Evolutionary conservation across 2,797 vertebrate genomes (phyloP), one percentile per base, ranked within the genome.

Genomic region (Myripristis jacobus): DNA sequence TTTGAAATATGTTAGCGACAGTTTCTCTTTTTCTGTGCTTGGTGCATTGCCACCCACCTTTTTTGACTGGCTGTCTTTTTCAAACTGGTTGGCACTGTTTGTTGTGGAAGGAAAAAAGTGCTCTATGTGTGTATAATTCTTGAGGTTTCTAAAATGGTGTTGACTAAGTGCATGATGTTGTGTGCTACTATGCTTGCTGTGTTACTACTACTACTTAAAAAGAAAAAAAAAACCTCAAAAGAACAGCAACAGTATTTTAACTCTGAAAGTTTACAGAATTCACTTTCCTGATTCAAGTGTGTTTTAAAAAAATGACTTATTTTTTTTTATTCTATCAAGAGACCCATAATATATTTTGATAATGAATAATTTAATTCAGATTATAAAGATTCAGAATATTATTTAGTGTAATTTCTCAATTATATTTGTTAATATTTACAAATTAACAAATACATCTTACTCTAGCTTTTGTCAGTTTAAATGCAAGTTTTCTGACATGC

Each of bases 91-190:
- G 90, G 85, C 81, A 89, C 90, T 94, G 10, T 60, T 36, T 73
- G 87, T 93, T 66, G 87, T 88, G 89, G 79, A 77, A 74, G 91
- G 85, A 70, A 9, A 69, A 36, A 82, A 66, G 51, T 73, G 48
- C 47, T 85, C 24, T 21, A 12, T 73, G 25, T 83, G 82, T 86
- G 61, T 86, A 77, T 53, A 73, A 58, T 66, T 83, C 25, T 78
- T 78, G 61, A 82, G 61, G 69, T 87, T 88, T 85, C 60, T 25
- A 51, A 57, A 82, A 78, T 67, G 38, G 68, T 82, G 68, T 80
- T 62, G 21, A 75, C 67, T 67, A 86, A 82, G 73, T 93, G 89
- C 91, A 92, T 93, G 93, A 88, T 88, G 77, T 82, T 75, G 72
- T 88, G 62, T 94, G 78, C 83, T 88, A 79, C 61, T 87, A 84